Evolutionary conservation across 1,140 invertebrate genomes (phyloP), one percentile per base, ranked within the genome.

Genomic region (Lethocerus indicus): DNA sequence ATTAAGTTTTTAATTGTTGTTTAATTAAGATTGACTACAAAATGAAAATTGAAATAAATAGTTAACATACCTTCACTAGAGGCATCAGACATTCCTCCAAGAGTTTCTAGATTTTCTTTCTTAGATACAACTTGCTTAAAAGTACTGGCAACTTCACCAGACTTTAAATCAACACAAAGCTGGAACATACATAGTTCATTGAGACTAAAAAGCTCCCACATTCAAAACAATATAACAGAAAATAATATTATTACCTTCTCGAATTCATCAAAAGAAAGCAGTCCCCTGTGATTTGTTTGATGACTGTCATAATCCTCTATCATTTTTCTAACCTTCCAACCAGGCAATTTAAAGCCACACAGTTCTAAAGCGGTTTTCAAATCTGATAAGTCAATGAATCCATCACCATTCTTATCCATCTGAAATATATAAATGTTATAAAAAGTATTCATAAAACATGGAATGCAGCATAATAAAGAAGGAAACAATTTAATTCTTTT

Each of bases 81-180:
- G 14, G 91, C 90, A 60, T 92, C 82, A 7, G 92, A 95, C 68
- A 90, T 95, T 2, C 92, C 92, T 27, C 88, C 89, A 16, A 90
- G 68, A 7, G 87, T 92, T 64, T 93, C 83, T 27, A 96, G 68
- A 62, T 93, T 96, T 63, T 90, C 85, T 61, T 90, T 85, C 65
- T 93, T 91, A 51, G 87, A 87, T 0, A 96, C 86, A 26, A 83
- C 80, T 59, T 86, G 82, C 66, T 95, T 94, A 65, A 95, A 96
- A 41, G 83, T 86, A 54, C 78, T 82, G 4, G 87, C 78, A 42
- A 92, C 77, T 71, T 97, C 91, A 63, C 84, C 84, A 18, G 84
- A 78, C 64, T 90, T 91, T 32, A 98, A 70, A 54, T 90, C 83
- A 39, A 76, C 73, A 65, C 87, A 96, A 7, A 98, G 68, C 64